Percentiles rank a stretch among this genome's conserved stretches.
phyloP scores from a whole-genome alignment of 2,113 vertebrate species.

The Lates calcarifer region DNA sequence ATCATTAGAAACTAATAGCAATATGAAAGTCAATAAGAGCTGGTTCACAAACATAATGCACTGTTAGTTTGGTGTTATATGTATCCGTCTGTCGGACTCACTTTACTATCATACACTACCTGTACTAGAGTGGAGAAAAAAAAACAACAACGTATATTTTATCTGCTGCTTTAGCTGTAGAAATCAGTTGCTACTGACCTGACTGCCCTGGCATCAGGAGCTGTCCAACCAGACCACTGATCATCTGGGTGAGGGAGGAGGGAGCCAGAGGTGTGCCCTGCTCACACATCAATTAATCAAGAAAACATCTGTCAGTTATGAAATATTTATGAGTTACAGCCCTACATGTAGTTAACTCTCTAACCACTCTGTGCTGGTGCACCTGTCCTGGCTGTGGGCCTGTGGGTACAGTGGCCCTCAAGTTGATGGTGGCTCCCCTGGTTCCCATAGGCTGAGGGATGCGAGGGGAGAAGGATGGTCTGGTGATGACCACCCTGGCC shows the following conservation, averaged over 20 bases:
- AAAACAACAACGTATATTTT: not conserved
- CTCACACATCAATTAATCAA: not conserved
- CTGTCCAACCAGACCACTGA: slow-evolving; percentile 90
- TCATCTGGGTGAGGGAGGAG: slow-evolving; percentile 89
- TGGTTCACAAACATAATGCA: too few species aligned
- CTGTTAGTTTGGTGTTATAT: too few species aligned
- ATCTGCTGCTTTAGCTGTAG: not conserved
- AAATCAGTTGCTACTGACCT: slow-evolving; percentile 76
- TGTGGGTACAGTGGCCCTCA: slow-evolving; percentile 46
- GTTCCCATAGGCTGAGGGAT: slow-evolving; percentile 74
- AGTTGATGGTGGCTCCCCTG: slow-evolving; percentile 51
- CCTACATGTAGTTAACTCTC: not conserved
- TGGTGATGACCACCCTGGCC: slow-evolving; percentile 88
- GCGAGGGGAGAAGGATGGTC: slow-evolving; percentile 80
- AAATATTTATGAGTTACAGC: not conserved
- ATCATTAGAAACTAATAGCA: too few species aligned
- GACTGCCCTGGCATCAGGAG: slow-evolving; percentile 88
- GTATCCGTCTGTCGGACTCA: too few species aligned
- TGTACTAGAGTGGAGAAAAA: not conserved
- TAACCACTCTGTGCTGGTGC: not conserved
- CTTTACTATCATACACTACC: too few species aligned
- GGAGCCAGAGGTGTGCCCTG: slow-evolving; percentile 77
- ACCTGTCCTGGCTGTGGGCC: slow-evolving; percentile 59
- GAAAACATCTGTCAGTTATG: not conserved
- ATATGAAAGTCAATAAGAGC: too few species aligned